Evolutionary conservation across 2,888 invertebrate species (phyloP), one percentile per base, ranked within the genome.

Genomic region (Stenichneumon culpator): DNA sequence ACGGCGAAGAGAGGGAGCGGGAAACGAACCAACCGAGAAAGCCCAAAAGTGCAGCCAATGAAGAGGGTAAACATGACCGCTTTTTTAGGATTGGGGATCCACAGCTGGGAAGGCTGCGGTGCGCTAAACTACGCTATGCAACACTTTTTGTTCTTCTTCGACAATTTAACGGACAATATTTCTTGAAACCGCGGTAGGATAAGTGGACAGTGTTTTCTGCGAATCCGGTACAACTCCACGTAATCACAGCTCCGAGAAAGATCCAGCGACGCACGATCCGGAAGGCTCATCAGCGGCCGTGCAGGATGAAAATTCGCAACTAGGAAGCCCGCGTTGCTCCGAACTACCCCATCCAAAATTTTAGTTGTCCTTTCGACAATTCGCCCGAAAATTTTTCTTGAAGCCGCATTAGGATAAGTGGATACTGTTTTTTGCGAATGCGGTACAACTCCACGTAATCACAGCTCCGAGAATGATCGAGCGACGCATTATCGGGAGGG

Each of bases 391-490:
- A 11, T 25, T 32, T 5, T n/a, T 32, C 16, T 60, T n/a, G 16
- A 32, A 4, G 72, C 22, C 16, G 32, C 47, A 84, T 83, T 79
- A 57, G n/a, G 4, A n/a, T 16, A 4, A 63, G 44, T 7, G 63
- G 2, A 32, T 3, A 32, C 5, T 32, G 28, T 28, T n/a, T 5
- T n/a, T 6, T 32, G 16, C 44, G 14, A 32, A 63, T 63, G 0
- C 28, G 16, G 16, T 63, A 25, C 22, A 78, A 80, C 82, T 82
- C 79, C 80, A 79, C 50, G 65, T 82, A 79, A 79, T 82, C 72
- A 82, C 77, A 79, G 82, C 81, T 80, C 79, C 82, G 83, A 60
- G 86, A 82, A 86, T 88, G 86, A 87, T 84, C 86, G 82, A 84
- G 83, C 54, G 81, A 57, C 79, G 65, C 69, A 84, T 84, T 82